Evolutionary conservation across 2,888 invertebrate species (phyloP).

Genomic region (Agrenia bidenticulata): DNA sequence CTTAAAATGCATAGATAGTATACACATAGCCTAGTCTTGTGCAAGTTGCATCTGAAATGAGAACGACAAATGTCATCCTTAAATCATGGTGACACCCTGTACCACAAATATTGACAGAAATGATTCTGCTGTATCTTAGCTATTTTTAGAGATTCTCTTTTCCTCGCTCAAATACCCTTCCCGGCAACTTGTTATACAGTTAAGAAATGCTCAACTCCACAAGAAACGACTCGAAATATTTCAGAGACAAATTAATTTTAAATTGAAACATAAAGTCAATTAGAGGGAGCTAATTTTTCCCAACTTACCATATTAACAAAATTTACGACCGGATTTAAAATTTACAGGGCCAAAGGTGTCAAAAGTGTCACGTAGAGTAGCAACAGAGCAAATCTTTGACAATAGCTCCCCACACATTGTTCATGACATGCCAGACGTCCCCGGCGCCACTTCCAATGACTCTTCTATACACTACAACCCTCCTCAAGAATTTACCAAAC

Average conservation of each 20-base stretch:
- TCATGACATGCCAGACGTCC: slow-evolving; percentile 8
- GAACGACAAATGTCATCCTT: slow-evolving; percentile 7
- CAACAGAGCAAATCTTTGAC: too few species aligned
- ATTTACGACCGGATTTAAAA: neutral
- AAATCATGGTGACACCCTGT: slow-evolving; percentile 7
- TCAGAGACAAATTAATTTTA: neutral
- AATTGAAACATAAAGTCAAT: neutral
- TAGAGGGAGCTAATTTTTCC: neutral
- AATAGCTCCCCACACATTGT: neutral
- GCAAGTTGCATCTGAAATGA: neutral
- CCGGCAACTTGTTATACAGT: too few species aligned
- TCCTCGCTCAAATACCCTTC: too few species aligned
- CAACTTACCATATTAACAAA: neutral
- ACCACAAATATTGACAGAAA: slow-evolving; percentile 7
- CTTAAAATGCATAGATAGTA: too few species aligned
- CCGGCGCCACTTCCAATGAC: slow-evolving; percentile 13
- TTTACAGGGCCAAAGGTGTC: neutral
- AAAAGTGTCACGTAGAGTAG: slow-evolving; percentile 1
- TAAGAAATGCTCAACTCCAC: too few species aligned
- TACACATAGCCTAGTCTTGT: too few species aligned
- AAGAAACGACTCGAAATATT: too few species aligned
- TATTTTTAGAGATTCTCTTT: too few species aligned
- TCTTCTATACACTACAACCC: too few species aligned
- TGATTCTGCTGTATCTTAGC: too few species aligned
- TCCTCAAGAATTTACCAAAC: neutral